Percentiles rank a stretch among this genome's conserved stretches.
Conservation (phyloP, 2,113 vertebrate species). For the Rhadina sibilatrix region DNA sequence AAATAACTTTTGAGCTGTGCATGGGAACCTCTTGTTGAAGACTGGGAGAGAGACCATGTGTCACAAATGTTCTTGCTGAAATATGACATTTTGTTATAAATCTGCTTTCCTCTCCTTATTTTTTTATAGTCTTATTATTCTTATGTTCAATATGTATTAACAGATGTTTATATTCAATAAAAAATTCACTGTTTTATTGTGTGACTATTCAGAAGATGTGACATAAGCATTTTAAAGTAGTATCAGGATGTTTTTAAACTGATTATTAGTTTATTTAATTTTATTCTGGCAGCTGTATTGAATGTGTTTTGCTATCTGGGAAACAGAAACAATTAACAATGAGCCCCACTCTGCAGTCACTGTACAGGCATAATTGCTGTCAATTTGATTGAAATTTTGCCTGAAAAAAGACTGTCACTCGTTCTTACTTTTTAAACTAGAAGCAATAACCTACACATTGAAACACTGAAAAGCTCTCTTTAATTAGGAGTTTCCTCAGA, state of each 20-base stretch:
- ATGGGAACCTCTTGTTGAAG: background rate
- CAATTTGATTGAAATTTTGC: conserved; percentile 49
- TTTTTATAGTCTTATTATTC: background rate
- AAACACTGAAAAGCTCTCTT: background rate
- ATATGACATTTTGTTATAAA: background rate
- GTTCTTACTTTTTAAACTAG: background rate
- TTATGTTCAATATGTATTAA: background rate
- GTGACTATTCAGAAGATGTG: background rate
- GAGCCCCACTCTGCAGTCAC: background rate
- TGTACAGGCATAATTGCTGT: conserved; percentile 39
- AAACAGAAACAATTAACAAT: conserved; percentile 44
- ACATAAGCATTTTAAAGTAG: background rate
- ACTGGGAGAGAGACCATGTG: rapidly evolving
- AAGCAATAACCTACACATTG: background rate
- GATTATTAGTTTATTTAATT: background rate
- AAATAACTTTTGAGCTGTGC: background rate
- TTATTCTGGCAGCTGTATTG: background rate
- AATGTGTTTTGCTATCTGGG: conserved; percentile 15
- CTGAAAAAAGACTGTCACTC: background rate
- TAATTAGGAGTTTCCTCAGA: background rate
- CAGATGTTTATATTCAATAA: background rate
- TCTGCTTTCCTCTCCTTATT: background rate
- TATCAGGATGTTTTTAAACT: background rate
- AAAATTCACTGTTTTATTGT: background rate
- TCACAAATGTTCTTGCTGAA: background rate